Conservation (phyloP, 2,888 invertebrate species). For the Aelia acuminata region DNA sequence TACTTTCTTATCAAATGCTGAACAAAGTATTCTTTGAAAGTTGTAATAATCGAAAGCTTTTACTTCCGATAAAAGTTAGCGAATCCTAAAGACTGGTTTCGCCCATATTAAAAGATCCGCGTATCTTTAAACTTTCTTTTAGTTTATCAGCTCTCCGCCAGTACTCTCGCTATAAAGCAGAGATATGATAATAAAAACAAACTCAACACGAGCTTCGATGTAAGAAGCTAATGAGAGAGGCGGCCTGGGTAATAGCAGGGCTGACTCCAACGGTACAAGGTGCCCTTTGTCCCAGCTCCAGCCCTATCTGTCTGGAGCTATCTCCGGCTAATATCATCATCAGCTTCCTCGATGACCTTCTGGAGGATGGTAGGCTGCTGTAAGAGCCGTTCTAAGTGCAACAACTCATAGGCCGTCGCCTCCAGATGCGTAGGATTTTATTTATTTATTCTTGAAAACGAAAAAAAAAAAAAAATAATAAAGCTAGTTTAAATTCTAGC, state of each 20-base stretch:
- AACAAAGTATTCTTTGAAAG: too few relatives aligned
- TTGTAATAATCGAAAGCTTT: too few relatives aligned
- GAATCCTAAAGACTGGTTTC: neutral
- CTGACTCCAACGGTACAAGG: neutral
- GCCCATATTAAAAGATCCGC: neutral
- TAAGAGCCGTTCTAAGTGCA: neutral
- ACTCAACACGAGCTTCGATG: neutral
- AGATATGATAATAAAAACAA: neutral
- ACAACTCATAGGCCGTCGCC: neutral
- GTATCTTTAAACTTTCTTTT: neutral
- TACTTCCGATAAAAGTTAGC: neutral
- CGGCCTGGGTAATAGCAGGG: slow-evolving; percentile 8
- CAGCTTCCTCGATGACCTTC: slow-evolving; percentile 22
- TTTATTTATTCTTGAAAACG: neutral
- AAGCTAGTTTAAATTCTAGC: too few relatives aligned
- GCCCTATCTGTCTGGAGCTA: neutral
- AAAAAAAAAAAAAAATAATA: neutral
- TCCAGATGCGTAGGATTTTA: neutral
- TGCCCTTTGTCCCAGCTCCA: slow-evolving; percentile 19
- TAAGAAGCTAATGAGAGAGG: neutral
- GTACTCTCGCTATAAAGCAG: neutral
- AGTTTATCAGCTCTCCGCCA: neutral
- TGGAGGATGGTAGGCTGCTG: slow-evolving; percentile 6
- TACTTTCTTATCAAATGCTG: too few relatives aligned
- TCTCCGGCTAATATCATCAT: slow-evolving; percentile 13